A percentile compares a stretch with the other conserved stretches of the same genome.
Conservation (phyloP, 2,888 invertebrate genomes). For the Platerodrilus igneus region DNA sequence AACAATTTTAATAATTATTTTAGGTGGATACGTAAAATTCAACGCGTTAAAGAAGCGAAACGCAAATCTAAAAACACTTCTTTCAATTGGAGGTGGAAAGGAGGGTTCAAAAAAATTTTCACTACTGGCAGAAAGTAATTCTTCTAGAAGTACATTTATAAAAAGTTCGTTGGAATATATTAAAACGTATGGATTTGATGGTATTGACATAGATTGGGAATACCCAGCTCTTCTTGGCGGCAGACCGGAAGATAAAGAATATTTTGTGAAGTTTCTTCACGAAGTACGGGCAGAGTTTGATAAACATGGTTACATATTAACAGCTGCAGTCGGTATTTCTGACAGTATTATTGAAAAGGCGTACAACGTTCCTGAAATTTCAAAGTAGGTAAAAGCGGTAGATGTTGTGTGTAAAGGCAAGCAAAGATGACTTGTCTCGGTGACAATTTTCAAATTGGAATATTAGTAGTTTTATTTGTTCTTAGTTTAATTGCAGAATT, state of each 20-base stretch:
- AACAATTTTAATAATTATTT: no score
- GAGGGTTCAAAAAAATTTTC: conserved; percentile 40
- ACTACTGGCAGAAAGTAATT: conserved; percentile 45
- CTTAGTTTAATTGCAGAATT: no score
- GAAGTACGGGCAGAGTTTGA: conserved; percentile 13
- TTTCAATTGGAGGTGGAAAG: conserved; percentile 52
- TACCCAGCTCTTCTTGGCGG: conserved; percentile 42
- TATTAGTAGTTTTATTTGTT: no score
- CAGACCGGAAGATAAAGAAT: conserved; percentile 10
- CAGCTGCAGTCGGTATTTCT: conserved; percentile 12
- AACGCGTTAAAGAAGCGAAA: conserved; percentile 45
- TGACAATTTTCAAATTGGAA: no score
- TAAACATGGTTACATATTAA: conserved; percentile 13
- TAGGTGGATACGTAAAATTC: conserved; percentile 39
- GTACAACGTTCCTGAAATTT: conserved; percentile 11
- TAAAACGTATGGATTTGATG: conserved; percentile 48
- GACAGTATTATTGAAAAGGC: conserved; percentile 7
- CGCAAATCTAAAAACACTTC: conserved; percentile 45
- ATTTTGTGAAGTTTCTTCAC: conserved; percentile 8
- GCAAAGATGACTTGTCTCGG: no score
- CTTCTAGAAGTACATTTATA: conserved; percentile 44
- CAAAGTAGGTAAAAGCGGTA: conserved; percentile 15
- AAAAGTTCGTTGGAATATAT: conserved; percentile 46
- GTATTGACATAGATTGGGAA: conserved; percentile 53
- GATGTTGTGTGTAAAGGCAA: no score